A percentile compares a stretch with the other conserved stretches of the same genome.
Conservation (phyloP, 2,113 vertebrate species). For the Gymnobelideus leadbeateri region DNA sequence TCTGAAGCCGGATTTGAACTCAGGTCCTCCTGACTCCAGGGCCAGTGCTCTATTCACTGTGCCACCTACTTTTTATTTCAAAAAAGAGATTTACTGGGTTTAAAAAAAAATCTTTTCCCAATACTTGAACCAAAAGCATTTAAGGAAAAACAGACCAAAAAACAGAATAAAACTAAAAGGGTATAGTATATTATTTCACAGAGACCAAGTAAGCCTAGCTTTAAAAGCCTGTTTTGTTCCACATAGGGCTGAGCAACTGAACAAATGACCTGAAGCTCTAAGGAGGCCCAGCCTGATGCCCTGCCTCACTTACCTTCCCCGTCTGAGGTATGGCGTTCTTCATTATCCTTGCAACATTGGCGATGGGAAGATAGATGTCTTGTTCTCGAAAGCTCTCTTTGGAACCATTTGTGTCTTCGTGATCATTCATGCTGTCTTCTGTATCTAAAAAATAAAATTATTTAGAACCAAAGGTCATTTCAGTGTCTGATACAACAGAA, state of each 20-base stretch:
- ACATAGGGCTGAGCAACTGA: not conserved
- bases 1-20: too few relatives aligned
- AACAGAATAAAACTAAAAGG: not conserved
- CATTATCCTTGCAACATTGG: conserved; percentile 99
- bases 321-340: conserved; percentile 98
- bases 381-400: conserved; percentile 99
- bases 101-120: not conserved
- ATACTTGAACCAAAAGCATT: not conserved
- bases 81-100: not conserved
- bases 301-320: conserved; percentile 91
- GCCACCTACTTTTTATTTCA: not conserved
- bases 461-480: conserved; percentile 59
- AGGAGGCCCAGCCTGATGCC: not conserved
- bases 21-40: too few relatives aligned
- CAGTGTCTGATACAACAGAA: not conserved
- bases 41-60: too few relatives aligned
- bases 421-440: conserved; percentile 96
- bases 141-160: not conserved
- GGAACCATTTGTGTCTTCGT: conserved; percentile 94
- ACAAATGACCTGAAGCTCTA: not conserved
- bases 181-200: not conserved
- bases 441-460: conserved; percentile 83
- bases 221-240: conserved; percentile 19
- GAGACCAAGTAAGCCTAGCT: not conserved
- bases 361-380: conserved; percentile 99